phyloP scores from a whole-genome alignment of 2,888 invertebrate genomes.

The Rapana venosa region DNA sequence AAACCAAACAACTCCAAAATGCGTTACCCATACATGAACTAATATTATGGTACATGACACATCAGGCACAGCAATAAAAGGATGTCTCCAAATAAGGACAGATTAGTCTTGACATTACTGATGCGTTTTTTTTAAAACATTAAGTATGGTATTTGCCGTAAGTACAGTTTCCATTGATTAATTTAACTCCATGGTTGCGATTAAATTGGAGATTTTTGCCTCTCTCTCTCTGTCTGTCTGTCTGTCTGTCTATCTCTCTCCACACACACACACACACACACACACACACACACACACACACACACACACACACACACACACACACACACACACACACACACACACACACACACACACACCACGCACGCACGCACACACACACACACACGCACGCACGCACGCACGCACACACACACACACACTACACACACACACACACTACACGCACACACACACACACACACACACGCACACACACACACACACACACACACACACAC shows the following conservation, averaged over 20 bases:
- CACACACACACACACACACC: neutral
- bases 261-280: neutral
- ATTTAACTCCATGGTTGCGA: too few relatives aligned
- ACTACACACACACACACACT: neutral
- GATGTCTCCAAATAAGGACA: neutral
- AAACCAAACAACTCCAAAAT: too few relatives aligned
- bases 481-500: conserved; percentile 18
- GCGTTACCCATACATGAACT: too few relatives aligned
- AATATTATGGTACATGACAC: too few relatives aligned
- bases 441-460: neutral
- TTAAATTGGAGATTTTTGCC: too few relatives aligned
- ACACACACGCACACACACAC: conserved; percentile 20
- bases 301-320: neutral
- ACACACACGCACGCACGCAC: neutral
- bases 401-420: neutral
- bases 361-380: neutral
- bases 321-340: neutral
- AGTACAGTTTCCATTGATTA: too few relatives aligned
- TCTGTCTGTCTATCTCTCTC: neutral
- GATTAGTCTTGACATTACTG: neutral
- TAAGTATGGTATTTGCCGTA: too few relatives aligned
- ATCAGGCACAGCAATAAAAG: neutral
- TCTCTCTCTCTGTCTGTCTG: neutral
- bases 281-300: neutral
- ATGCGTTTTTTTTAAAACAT: too few relatives aligned